These are phyloP conservation scores for Calycopis cecrops DNA, from an alignment of 1,140 invertebrate species.

Conservation along the genomic window DNA sequence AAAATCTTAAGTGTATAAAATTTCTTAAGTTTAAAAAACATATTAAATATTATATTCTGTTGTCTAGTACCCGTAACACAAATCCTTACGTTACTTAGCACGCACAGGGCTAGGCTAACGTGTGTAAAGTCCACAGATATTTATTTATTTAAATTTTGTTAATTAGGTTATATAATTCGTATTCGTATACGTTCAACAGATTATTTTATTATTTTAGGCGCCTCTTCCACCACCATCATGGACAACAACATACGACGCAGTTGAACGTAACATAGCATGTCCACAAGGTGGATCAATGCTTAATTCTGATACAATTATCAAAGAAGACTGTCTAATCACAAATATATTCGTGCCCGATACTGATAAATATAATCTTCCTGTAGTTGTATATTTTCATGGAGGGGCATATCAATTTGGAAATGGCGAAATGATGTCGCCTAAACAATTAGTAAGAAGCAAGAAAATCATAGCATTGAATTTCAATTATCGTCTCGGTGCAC, in stretches of 20 bases:
- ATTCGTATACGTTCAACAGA: too few relatives aligned
- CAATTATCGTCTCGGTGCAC: constrained; percentile 38
- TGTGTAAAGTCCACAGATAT: too few relatives aligned
- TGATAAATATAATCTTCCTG: constrained; percentile 26
- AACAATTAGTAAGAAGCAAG: constrained; percentile 23
- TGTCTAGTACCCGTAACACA: too few relatives aligned
- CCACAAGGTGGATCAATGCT: constrained; percentile 19
- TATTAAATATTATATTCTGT: too few relatives aligned
- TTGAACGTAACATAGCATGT: constrained; percentile 27
- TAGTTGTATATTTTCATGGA: constrained; percentile 35
- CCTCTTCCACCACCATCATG: constrained; percentile 20
- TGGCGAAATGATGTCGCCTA: constrained; percentile 18
- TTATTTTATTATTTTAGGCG: constrained; percentile 15
- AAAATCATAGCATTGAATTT: constrained; percentile 34
- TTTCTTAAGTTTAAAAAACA: too few relatives aligned
- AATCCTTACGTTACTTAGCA: too few relatives aligned
- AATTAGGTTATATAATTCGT: too few relatives aligned
- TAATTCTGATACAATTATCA: neutral
- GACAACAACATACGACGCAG: constrained; percentile 18
- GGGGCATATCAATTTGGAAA: constrained; percentile 32
- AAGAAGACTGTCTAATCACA: constrained; percentile 30
- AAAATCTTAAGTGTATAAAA: too few relatives aligned
- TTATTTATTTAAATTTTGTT: too few relatives aligned
- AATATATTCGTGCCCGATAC: constrained; percentile 32
- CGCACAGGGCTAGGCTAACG: too few relatives aligned